Evolutionary conservation across 2,888 invertebrate species (phyloP), one percentile per base, ranked within the genome.

Genomic region (Gasteruption jaculator): DNA sequence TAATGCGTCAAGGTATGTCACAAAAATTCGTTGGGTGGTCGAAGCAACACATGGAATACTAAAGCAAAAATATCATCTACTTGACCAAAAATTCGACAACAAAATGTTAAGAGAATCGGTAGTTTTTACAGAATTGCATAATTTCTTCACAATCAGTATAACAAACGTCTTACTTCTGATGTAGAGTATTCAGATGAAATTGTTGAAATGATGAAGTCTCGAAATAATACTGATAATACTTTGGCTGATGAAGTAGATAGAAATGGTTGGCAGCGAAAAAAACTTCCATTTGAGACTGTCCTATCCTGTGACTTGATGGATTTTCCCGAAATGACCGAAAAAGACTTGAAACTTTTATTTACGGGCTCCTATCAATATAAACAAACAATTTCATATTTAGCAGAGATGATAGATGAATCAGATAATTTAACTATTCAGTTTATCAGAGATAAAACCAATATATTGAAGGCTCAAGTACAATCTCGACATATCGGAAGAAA

Each of bases 1-100:
- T 7, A 53, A 53, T 27, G 40, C 43, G 15, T 45, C 42, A 11
- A 24, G 50, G 15, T 42, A 40, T 20, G 52, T 53, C 5, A 53
- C 50, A 11, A 54, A 51, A 46, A 39, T 38, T 39, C 41, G 49
- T 33, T 48, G 42, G 43, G 16, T 11, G 33, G 48, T 48, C 3
- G 54, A 54, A 41, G 45, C 50, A 15, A 39, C 44, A 10, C 56
- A 52, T 41, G 53, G 54, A 4, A 44, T 50, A 10, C 15, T 55
- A n/a, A 42, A 43, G 29, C 41, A 45, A 26, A 55, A 53, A 33
- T 55, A 41, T 40, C 34, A 37, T 14, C 36, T 48, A 8, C 36
- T 56, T 8, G 41, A 55, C 24, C 31, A 53, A 19, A 30, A 39
- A 34, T 18, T 53, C 1, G 54, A 55, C 38, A 54, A 54, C 29